Conservation (phyloP, 2,888 invertebrate genomes). For the Monochamus alternatus region DNA sequence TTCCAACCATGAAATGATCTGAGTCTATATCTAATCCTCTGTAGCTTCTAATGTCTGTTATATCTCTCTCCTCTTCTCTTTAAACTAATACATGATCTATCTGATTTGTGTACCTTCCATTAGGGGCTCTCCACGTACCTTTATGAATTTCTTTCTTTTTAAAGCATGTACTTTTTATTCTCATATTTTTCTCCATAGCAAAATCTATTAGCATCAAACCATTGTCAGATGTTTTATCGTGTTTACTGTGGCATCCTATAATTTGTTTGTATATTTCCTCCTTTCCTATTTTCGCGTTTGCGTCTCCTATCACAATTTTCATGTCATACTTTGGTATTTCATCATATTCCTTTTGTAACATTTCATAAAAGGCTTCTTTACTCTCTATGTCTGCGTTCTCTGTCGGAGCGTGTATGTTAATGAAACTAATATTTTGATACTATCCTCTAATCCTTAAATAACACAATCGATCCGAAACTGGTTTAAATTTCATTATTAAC, state of each 20-base stretch:
- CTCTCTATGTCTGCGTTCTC: too few relatives aligned
- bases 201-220: too few relatives aligned
- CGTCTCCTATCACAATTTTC: neutral
- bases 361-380: too few relatives aligned
- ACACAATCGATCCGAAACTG: too few relatives aligned
- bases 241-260: conserved; percentile 10
- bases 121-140: neutral
- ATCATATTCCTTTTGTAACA: neutral
- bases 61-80: neutral
- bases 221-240: neutral
- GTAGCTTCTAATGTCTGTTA: neutral
- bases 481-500: too few relatives aligned
- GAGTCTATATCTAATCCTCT: too few relatives aligned
- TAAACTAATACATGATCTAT: conserved; percentile 11
- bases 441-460: too few relatives aligned
- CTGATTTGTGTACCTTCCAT: conserved; percentile 1
- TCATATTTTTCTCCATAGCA: conserved; percentile 2
- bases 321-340: neutral
- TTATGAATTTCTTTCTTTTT: neutral
- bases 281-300: neutral
- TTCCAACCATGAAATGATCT: too few relatives aligned
- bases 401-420: too few relatives aligned
- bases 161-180: neutral
- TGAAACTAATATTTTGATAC: too few relatives aligned
- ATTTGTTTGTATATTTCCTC: neutral